Evolutionary conservation across 2,113 vertebrate genomes (phyloP).

Genomic region (Piprites chloris): DNA sequence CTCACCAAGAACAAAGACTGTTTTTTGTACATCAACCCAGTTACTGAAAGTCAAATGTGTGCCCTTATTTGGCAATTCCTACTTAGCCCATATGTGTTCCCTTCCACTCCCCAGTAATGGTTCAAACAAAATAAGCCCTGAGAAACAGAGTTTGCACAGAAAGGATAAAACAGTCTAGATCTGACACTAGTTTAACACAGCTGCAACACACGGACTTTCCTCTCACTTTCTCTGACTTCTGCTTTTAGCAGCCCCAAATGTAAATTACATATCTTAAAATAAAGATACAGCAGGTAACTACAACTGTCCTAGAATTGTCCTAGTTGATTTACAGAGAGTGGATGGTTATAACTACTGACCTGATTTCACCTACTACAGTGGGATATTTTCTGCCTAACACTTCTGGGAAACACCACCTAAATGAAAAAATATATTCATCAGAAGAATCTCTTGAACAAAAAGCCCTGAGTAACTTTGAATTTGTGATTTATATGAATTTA

Average conservation of each 20-base stretch:
- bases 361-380: background rate
- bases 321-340: background rate
- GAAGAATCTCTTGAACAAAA: background rate
- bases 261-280: background rate
- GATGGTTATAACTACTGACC: background rate
- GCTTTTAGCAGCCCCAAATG: background rate
- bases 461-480: background rate
- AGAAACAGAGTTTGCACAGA: background rate
- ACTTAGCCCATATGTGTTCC: background rate
- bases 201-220: background rate
- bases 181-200: background rate
- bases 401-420: background rate
- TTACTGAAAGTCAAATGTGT: background rate
- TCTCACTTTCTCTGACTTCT: background rate
- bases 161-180: background rate
- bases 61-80: background rate
- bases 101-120: background rate
- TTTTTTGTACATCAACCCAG: background rate
- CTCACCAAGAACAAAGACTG: background rate
- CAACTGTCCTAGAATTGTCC: background rate
- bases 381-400: background rate
- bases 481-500: background rate
- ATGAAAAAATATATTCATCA: background rate
- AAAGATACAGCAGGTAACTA: background rate
- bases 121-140: background rate